phyloP scores from a whole-genome alignment of 2,888 invertebrate species.

The Camponotus fellah region DNA sequence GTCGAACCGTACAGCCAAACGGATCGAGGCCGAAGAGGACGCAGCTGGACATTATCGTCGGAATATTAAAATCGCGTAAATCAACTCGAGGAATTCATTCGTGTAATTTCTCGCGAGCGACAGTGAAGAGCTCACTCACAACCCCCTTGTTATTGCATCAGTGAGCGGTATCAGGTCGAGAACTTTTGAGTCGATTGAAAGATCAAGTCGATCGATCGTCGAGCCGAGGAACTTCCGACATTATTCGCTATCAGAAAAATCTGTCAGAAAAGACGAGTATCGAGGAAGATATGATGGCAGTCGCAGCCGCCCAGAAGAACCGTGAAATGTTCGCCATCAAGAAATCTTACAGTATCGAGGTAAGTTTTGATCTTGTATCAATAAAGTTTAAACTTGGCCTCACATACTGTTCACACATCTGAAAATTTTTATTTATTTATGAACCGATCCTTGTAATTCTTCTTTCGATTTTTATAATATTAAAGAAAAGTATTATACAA shows the following conservation, averaged over 20 bases:
- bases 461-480: too few species aligned
- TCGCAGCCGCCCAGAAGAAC: conserved; percentile 97
- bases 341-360: conserved; percentile 99
- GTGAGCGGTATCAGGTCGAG: conserved; percentile 25
- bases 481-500: not conserved
- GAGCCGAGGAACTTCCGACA: not conserved
- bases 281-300: conserved; percentile 90
- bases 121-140: conserved; percentile 49
- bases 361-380: conserved; percentile 87
- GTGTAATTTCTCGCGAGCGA: conserved; percentile 35
- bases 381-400: not conserved
- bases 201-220: conserved; percentile 29
- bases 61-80: conserved; percentile 51
- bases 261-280: conserved; percentile 58
- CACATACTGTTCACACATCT: too few species aligned
- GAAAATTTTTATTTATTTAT: too few species aligned
- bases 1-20: conserved; percentile 55
- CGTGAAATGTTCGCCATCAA: conserved; percentile 99
- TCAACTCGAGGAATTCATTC: conserved; percentile 14
- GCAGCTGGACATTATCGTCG: conserved; percentile 2
- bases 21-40: conserved; percentile 46
- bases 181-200: conserved; percentile 5
- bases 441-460: too few species aligned
- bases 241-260: conserved; percentile 49
- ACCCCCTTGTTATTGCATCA: not conserved